Conservation (phyloP, 1,140 invertebrate species). For the Himalopsyche phryganea region DNA sequence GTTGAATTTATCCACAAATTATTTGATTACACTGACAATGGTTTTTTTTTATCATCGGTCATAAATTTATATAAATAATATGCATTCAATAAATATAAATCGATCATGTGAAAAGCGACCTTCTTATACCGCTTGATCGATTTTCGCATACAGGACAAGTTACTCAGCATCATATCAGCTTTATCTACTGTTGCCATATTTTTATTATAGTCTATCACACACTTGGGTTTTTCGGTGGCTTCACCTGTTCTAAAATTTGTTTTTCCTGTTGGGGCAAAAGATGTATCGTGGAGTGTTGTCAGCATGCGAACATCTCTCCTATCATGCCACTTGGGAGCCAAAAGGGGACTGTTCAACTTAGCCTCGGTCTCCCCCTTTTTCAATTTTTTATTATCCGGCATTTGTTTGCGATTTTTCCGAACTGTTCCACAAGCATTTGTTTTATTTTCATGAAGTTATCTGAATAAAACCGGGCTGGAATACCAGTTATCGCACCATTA, state of each 20-base stretch:
- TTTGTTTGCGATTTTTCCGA: conserved; percentile 4
- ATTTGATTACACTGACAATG: not conserved
- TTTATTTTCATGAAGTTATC: conserved; percentile 50
- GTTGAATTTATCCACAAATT: conserved; percentile 5
- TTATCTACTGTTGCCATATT: not conserved
- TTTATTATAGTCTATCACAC: not conserved
- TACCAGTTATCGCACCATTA: conserved; percentile 21
- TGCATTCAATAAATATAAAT: not conserved
- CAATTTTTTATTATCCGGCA: too few species aligned
- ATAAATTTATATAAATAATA: not conserved
- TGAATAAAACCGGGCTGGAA: conserved; percentile 30
- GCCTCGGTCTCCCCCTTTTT: not conserved
- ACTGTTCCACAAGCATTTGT: conserved; percentile 16
- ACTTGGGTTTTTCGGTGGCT: not conserved
- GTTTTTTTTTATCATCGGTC: not conserved
- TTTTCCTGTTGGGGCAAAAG: not conserved
- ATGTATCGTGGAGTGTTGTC: too few species aligned
- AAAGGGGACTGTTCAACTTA: not conserved
- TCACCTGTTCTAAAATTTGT: not conserved
- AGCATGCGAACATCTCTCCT: too few species aligned
- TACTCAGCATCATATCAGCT: not conserved
- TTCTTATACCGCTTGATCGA: conserved; percentile 8
- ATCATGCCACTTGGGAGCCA: too few species aligned
- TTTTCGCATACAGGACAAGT: not conserved
- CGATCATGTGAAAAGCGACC: too few species aligned